Evolutionary conservation across 1,140 invertebrate species (phyloP).

Genomic region (Maniola jurtina): DNA sequence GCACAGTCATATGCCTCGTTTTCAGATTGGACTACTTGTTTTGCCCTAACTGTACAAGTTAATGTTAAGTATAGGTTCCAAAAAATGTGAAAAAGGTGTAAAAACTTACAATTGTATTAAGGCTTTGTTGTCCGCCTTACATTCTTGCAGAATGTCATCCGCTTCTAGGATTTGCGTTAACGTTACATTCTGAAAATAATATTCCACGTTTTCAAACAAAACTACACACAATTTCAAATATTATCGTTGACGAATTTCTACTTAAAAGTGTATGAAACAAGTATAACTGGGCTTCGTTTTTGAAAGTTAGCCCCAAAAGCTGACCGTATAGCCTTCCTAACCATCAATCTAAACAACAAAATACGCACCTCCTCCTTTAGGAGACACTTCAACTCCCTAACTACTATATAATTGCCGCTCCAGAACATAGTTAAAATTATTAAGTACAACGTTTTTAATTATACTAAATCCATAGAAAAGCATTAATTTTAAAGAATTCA

Average conservation of each 20-base stretch:
- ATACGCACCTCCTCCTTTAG: slow-evolving; percentile 71
- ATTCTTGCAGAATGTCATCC: slow-evolving; percentile 97
- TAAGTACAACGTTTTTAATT: slow-evolving; percentile 61
- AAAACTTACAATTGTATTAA: slow-evolving; percentile 95
- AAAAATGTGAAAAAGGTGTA: background rate
- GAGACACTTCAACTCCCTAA: slow-evolving; percentile 66
- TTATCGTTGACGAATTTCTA: background rate
- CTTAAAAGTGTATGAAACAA: background rate
- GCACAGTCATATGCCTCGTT: no score
- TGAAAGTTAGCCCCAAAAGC: slow-evolving; percentile 2
- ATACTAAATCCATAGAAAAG: slow-evolving; percentile 69
- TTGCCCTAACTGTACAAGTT: background rate
- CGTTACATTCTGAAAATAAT: slow-evolving; percentile 89
- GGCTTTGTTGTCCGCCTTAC: slow-evolving; percentile 94
- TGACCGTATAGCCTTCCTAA: slow-evolving; percentile 43
- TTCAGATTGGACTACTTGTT: background rate
- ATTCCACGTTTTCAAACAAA: slow-evolving; percentile 5
- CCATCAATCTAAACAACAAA: slow-evolving; percentile 64
- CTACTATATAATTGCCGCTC: slow-evolving; percentile 66
- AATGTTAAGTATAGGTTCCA: background rate
- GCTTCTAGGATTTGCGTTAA: slow-evolving; percentile 94
- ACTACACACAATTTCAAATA: background rate
- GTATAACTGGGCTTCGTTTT: background rate
- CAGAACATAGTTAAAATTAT: slow-evolving; percentile 74
- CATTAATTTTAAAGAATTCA: slow-evolving; percentile 45